Conservation (phyloP, 2,113 vertebrate species). For the Crotalus horridus region DNA sequence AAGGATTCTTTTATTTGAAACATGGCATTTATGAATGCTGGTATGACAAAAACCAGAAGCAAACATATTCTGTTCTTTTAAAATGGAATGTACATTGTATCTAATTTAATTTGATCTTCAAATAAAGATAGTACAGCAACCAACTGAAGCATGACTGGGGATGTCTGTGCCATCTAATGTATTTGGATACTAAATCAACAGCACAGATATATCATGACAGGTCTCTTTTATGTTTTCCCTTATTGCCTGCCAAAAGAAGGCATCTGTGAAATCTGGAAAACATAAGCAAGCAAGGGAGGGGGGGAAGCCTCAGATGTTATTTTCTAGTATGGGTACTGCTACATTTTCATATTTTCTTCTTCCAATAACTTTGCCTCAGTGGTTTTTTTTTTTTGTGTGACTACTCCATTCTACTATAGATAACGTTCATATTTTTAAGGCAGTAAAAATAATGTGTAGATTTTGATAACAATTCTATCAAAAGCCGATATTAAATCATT, state of each 20-base stretch:
- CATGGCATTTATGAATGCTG: background rate
- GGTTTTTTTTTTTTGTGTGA: too few species aligned
- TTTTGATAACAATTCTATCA: background rate
- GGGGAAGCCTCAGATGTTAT: background rate
- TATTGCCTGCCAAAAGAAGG: slow-evolving; percentile 1
- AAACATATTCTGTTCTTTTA: background rate
- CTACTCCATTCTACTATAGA: background rate
- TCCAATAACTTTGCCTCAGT: background rate
- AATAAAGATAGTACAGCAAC: background rate
- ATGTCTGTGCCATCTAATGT: background rate
- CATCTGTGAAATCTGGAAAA: slow-evolving; percentile 5
- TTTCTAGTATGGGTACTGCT: background rate
- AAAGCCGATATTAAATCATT: background rate
- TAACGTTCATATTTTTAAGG: background rate
- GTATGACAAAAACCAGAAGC: background rate
- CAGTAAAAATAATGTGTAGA: background rate
- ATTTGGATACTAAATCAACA: slow-evolving; percentile 1
- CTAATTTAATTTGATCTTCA: slow-evolving; percentile 14
- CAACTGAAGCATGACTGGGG: background rate
- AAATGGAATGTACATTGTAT: slow-evolving; percentile 1
- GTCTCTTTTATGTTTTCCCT: slow-evolving; percentile 2
- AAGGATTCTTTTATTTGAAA: background rate
- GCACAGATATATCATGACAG: background rate
- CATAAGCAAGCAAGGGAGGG: background rate
- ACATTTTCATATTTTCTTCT: background rate